phyloP scores from a whole-genome alignment of 2,797 vertebrate genomes.

The Leptodactylus fallax region DNA sequence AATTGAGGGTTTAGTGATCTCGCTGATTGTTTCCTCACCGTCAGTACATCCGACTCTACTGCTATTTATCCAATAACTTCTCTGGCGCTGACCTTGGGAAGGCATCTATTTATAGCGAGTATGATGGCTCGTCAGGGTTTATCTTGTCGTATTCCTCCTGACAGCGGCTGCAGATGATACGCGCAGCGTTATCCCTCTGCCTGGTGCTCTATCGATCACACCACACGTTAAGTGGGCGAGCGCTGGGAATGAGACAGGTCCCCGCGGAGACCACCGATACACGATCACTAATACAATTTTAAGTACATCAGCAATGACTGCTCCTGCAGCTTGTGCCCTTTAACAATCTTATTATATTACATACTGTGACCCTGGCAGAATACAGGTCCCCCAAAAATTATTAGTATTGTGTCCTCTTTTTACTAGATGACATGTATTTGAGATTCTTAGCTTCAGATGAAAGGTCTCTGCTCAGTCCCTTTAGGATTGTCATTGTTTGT shows the following conservation, averaged over 20 bases:
- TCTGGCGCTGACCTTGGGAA: slow-evolving; percentile 40
- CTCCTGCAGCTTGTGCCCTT: neutral
- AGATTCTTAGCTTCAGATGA: too few species aligned
- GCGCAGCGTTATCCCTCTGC: neutral
- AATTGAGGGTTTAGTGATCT: neutral
- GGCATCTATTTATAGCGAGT: slow-evolving; percentile 25
- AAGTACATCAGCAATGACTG: slow-evolving; percentile 8
- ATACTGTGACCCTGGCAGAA: neutral
- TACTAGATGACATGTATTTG: too few species aligned
- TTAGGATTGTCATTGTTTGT: too few species aligned
- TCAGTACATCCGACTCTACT: slow-evolving; percentile 3
- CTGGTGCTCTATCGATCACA: slow-evolving; percentile 27
- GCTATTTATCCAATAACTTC: slow-evolving; percentile 33
- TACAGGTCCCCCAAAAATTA: neutral
- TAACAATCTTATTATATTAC: neutral
- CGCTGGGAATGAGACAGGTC: neutral
- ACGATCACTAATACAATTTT: neutral
- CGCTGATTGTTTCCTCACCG: neutral
- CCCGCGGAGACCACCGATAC: neutral
- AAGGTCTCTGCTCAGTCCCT: too few species aligned
- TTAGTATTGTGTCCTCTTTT: too few species aligned
- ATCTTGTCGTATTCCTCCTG: slow-evolving; percentile 42
- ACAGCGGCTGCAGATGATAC: slow-evolving; percentile 28
- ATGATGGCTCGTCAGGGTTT: slow-evolving; percentile 36
- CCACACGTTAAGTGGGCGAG: slow-evolving; percentile 14